Evolutionary conservation across 92 coral and sea anemone species (phyloP), one percentile per base, ranked within the genome.

Genomic region (Parazoanthus swiftii): DNA sequence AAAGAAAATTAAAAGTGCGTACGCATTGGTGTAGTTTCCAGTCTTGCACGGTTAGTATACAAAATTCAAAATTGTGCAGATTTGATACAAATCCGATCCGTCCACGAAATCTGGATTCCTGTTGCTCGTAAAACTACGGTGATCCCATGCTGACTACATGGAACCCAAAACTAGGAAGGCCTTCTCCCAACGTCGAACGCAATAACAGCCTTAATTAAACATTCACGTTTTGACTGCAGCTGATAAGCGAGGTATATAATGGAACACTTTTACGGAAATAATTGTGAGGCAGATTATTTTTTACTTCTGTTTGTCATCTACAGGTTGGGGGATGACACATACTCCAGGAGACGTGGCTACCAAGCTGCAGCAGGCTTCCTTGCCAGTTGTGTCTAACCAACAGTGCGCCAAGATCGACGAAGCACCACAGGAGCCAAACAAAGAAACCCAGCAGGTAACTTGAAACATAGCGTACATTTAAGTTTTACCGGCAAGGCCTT

Each of bases 271-370:
- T 63, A 26, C 26, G 3, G 6, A 63, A 20, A 63, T 18, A 23
- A 21, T 63, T 14, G 6, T 26, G 8, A 63, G 70, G 70, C 15
- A 20, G 26, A 20, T 26, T 63, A 8, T 63, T 20, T 11, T 11
- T 20, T 63, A 4, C 26, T 63, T 23, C 59, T 11, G 59, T 54
- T 63, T 63, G 26, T 4, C 6, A 63, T 48, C 0, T 66, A 36
- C 37, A 91, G 93, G 93, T 35, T 91, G 93, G 93, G 93, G 93
- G 23, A 84, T 83, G 92, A 91, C 90, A 63, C 68, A 81, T 58
- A 88, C 84, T 10, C 93, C 93, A 6, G 93, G 89, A 21, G 70
- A 77, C 39, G 66, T 92, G 38, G 93, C 92, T 2, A 80, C 66
- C 11, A 74, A 58, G 33, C 85, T 91, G 44, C 93, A 91, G 39